Percentiles rank a stretch among this genome's conserved stretches.
Evolutionary conservation across 1,140 invertebrate species (phyloP).

Genomic region (Eurosta solidaginis): DNA sequence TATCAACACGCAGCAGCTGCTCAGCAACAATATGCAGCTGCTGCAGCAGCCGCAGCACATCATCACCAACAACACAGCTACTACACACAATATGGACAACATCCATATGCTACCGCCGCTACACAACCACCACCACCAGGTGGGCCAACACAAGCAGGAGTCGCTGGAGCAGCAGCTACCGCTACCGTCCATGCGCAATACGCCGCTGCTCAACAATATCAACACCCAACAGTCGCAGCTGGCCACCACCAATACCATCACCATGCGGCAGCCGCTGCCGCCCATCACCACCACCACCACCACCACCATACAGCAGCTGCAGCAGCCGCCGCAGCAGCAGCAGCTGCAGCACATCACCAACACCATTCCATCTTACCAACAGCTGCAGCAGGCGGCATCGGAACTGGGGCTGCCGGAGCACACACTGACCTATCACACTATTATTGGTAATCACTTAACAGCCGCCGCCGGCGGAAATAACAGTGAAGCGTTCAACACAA

Average conservation of each 20-base stretch:
- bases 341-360: slow-evolving; percentile 60
- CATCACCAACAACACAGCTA: slow-evolving; percentile 39
- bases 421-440: slow-evolving; percentile 61
- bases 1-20: slow-evolving; percentile 51
- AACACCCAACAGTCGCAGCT: slow-evolving; percentile 41
- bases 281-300: slow-evolving; percentile 43
- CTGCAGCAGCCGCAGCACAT: slow-evolving; percentile 36
- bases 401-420: slow-evolving; percentile 48
- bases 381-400: slow-evolving; percentile 44
- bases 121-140: slow-evolving; percentile 40
- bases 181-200: slow-evolving; percentile 50
- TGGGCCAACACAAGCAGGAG: slow-evolving; percentile 45
- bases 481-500: not conserved
- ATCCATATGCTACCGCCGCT: slow-evolving; percentile 33
- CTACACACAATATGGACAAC: slow-evolving; percentile 34
- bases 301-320: slow-evolving; percentile 45
- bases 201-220: slow-evolving; percentile 35
- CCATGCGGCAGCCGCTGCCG: slow-evolving; percentile 41
- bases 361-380: slow-evolving; percentile 56
- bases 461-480: not conserved
- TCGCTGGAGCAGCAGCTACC: slow-evolving; percentile 49
- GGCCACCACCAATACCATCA: slow-evolving; percentile 48
- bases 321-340: slow-evolving; percentile 42
- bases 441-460: slow-evolving; percentile 59
- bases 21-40: slow-evolving; percentile 50